Evolutionary conservation across 2,888 invertebrate genomes (phyloP).

Genomic region (Agrochola lota): DNA sequence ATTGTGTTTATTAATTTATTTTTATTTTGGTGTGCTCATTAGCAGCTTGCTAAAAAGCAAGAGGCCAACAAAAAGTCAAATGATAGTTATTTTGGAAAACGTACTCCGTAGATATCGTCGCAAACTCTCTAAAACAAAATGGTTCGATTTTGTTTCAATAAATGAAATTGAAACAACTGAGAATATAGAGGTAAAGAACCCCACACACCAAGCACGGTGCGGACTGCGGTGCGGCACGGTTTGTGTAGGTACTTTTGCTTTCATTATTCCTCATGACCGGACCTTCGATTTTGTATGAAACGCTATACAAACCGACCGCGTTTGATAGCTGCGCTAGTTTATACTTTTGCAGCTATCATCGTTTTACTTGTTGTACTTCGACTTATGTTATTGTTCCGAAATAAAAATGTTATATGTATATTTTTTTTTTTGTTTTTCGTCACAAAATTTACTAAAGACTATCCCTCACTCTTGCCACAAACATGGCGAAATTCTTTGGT

Average conservation of each 20-base stretch:
- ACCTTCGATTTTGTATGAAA: constrained; percentile 4
- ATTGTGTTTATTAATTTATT: neutral
- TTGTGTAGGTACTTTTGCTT: neutral
- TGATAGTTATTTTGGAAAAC: constrained; percentile 11
- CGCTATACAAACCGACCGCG: too few relatives aligned
- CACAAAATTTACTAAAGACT: neutral
- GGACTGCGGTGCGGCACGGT: too few relatives aligned
- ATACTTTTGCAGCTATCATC: too few relatives aligned
- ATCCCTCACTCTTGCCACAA: neutral
- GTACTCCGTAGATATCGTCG: neutral
- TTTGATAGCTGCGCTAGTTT: neutral
- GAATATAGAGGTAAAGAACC: neutral
- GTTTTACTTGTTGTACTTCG: too few relatives aligned
- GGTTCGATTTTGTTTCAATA: neutral
- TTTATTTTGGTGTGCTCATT: too few relatives aligned
- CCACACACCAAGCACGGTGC: too few relatives aligned
- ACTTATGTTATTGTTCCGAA: too few relatives aligned
- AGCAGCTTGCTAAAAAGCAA: too few relatives aligned
- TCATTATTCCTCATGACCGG: neutral
- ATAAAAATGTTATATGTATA: too few relatives aligned
- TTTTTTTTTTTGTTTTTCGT: too few relatives aligned
- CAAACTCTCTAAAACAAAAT: too few relatives aligned
- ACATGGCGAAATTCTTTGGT: neutral
- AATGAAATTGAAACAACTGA: neutral
- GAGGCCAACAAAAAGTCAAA: too few relatives aligned